These are phyloP conservation scores for Lagopus muta DNA, from an alignment of 2,113 vertebrate species.

Conservation along the genomic window DNA sequence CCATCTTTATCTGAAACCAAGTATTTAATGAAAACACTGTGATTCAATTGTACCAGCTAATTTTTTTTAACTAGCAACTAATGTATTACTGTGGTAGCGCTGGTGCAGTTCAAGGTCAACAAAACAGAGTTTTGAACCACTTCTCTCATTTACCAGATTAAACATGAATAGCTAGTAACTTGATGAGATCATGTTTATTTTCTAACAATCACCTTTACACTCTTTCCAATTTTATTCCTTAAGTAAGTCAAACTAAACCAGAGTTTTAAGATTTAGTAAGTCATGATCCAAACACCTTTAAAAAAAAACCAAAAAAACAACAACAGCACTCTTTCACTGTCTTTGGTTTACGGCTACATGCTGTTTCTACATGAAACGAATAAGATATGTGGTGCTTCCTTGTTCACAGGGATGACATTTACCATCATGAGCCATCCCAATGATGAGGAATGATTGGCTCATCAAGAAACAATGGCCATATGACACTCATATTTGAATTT, in stretches of 20 bases:
- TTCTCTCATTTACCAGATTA: not conserved
- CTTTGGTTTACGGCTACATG: not conserved
- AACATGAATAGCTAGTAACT: not conserved
- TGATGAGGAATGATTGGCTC: not conserved
- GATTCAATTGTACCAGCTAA: not conserved
- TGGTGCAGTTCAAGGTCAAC: not conserved
- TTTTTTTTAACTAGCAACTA: slow-evolving; percentile 12
- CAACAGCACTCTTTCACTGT: not conserved
- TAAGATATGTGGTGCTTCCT: not conserved
- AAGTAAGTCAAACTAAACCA: not conserved
- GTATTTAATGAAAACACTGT: slow-evolving; percentile 41
- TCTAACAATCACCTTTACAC: not conserved
- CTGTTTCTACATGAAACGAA: not conserved
- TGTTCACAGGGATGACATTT: not conserved
- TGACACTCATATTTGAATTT: not conserved
- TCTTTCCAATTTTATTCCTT: not conserved
- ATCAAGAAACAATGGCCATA: not conserved
- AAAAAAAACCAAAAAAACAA: not conserved
- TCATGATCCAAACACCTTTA: not conserved
- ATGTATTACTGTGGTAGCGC: not conserved
- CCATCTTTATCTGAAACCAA: not conserved
- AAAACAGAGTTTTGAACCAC: not conserved
- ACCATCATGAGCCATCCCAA: not conserved
- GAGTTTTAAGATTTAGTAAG: not conserved
- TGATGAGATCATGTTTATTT: not conserved